Percentiles rank a stretch among this genome's conserved stretches.
Evolutionary conservation across 1,140 invertebrate genomes (phyloP).

Genomic region (Portunus trituberculatus): DNA sequence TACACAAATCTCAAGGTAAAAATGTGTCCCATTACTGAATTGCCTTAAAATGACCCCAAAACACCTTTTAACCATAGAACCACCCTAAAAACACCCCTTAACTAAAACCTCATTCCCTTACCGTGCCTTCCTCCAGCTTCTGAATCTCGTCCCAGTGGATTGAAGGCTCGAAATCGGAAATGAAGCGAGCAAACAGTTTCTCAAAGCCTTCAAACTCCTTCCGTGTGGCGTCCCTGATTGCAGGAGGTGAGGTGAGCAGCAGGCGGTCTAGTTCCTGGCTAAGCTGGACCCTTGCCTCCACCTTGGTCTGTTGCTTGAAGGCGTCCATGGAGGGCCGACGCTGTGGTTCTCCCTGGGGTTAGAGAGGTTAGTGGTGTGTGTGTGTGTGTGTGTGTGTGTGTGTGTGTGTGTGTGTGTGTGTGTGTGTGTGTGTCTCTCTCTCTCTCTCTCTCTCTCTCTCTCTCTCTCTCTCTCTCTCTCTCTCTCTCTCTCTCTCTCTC

Average conservation of each 20-base stretch:
- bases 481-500: too few relatives aligned
- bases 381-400: too few relatives aligned
- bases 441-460: too few relatives aligned
- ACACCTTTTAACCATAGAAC: not conserved
- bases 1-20: too few relatives aligned
- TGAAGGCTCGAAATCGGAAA: constrained; percentile 91
- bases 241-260: constrained; percentile 81
- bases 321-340: not conserved
- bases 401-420: too few relatives aligned
- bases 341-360: not conserved
- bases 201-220: constrained; percentile 89
- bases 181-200: constrained; percentile 90
- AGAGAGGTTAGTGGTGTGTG: too few relatives aligned
- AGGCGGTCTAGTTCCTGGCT: constrained; percentile 90
- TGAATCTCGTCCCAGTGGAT: constrained; percentile 96
- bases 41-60: not conserved
- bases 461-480: too few relatives aligned
- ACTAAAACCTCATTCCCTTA: not conserved
- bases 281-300: constrained; percentile 90
- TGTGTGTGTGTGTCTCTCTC: too few relatives aligned
- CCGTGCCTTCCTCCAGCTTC: constrained; percentile 90
- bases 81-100: not conserved
- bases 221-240: not conserved
- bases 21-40: not conserved
- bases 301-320: constrained; percentile 84